Percentiles rank a stretch among this genome's conserved stretches.
Evolutionary conservation across 2,888 invertebrate species (phyloP).

Genomic region (Polietes domitor): DNA sequence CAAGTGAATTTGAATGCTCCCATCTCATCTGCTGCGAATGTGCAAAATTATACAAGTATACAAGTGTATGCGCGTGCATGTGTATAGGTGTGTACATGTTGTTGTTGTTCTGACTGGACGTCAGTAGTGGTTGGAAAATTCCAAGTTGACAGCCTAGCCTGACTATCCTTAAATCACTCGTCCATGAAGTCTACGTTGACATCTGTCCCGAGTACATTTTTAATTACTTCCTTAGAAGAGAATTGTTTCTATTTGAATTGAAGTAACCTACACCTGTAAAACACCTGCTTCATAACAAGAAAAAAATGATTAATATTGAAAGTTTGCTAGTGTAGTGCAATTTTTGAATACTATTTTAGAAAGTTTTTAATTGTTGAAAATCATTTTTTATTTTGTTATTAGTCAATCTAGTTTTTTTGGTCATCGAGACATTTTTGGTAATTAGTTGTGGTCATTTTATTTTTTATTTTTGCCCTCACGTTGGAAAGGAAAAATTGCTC

Average conservation of each 20-base stretch:
- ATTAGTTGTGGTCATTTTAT: slow-evolving; percentile 18
- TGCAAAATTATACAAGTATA: slow-evolving; percentile 6
- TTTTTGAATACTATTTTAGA: slow-evolving; percentile 1
- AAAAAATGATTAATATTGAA: not conserved
- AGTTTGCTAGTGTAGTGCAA: not conserved
- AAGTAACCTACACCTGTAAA: slow-evolving; percentile 7
- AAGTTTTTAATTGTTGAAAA: slow-evolving; percentile 37
- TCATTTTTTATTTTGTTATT: slow-evolving; percentile 8
- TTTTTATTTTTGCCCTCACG: not conserved
- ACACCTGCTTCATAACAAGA: slow-evolving; percentile 4
- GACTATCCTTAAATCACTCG: slow-evolving; percentile 12
- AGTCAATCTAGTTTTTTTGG: slow-evolving; percentile 18
- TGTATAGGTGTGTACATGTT: not conserved
- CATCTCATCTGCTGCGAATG: slow-evolving; percentile 30
- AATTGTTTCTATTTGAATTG: not conserved
- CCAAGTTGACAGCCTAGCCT: slow-evolving; percentile 3
- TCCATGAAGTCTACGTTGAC: not conserved
- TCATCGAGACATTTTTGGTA: slow-evolving; percentile 21
- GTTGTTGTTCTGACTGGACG: slow-evolving; percentile 6
- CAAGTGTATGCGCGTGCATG: not conserved
- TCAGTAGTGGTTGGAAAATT: not conserved
- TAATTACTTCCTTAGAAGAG: not conserved
- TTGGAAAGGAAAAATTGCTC: not conserved
- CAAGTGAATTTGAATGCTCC: slow-evolving; percentile 56
- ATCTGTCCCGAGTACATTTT: slow-evolving; percentile 6